A percentile compares a stretch with the other conserved stretches of the same genome.
phyloP scores from a whole-genome alignment of 1,140 invertebrate genomes.

The Frieseomelitta varia region DNA sequence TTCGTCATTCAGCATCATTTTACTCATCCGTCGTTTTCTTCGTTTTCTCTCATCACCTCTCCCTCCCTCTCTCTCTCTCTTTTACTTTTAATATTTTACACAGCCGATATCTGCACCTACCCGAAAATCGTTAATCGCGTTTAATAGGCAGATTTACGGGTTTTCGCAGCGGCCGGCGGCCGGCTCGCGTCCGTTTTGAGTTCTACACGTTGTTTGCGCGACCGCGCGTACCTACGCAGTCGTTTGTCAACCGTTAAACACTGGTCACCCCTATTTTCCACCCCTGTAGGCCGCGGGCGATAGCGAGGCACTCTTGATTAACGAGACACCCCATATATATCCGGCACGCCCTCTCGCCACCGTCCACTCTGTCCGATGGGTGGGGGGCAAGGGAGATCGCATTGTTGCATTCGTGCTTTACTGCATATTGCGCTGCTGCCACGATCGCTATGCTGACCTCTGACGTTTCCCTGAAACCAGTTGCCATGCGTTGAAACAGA shows the following conservation, averaged over 20 bases:
- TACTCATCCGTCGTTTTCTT: neutral
- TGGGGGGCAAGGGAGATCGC: constrained; percentile 40
- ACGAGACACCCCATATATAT: constrained; percentile 74
- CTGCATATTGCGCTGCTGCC: constrained; percentile 72
- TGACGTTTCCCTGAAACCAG: neutral
- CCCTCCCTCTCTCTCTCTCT: neutral
- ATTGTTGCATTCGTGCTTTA: constrained; percentile 76
- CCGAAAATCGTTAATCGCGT: constrained; percentile 59
- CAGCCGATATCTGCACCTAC: neutral
- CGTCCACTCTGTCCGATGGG: neutral
- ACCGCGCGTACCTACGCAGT: constrained; percentile 58
- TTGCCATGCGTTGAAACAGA: neutral
- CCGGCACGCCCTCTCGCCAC: constrained; percentile 32
- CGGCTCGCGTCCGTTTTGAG: constrained; percentile 35
- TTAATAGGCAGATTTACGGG: constrained; percentile 72
- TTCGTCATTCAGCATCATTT: neutral
- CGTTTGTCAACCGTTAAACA: constrained; percentile 76
- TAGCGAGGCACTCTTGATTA: constrained; percentile 74
- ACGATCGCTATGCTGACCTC: constrained; percentile 21
- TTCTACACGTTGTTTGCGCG: constrained; percentile 69
- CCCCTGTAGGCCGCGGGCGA: constrained; percentile 65
- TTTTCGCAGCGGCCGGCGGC: constrained; percentile 36
- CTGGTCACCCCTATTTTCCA: constrained; percentile 66
- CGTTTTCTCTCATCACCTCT: no score
- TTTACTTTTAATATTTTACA: neutral